Evolutionary conservation across 2,797 vertebrate genomes (phyloP).

Genomic region (Siniperca scherzeri): DNA sequence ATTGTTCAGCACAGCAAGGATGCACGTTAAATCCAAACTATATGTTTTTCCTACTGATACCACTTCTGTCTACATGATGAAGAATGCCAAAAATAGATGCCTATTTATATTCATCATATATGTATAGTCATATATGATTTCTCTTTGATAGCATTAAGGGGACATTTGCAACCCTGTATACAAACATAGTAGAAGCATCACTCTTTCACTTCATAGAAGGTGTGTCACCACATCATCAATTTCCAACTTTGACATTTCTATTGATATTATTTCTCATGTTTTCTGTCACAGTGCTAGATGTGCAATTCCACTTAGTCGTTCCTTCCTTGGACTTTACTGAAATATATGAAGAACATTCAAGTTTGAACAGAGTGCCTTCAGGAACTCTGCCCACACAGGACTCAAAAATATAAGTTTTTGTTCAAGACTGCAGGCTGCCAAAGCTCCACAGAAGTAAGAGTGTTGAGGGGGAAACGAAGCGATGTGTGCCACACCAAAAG

Average conservation of each 20-base stretch:
- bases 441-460: constrained; percentile 49
- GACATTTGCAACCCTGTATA: constrained; percentile 82
- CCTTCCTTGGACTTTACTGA: constrained; percentile 68
- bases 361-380: constrained; percentile 63
- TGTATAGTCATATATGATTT: constrained; percentile 73
- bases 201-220: constrained; percentile 70
- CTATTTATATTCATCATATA: constrained; percentile 57
- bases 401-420: constrained; percentile 61
- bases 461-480: constrained; percentile 15
- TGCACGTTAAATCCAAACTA: constrained; percentile 66
- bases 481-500: constrained; percentile 48
- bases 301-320: constrained; percentile 55
- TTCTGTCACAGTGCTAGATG: constrained; percentile 75
- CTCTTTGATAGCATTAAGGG: constrained; percentile 75
- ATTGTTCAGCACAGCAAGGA: constrained; percentile 84
- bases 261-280: constrained; percentile 23
- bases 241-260: constrained; percentile 45
- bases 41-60: constrained; percentile 52
- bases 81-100: constrained; percentile 83
- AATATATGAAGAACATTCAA: constrained; percentile 74
- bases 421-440: constrained; percentile 57
- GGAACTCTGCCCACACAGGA: constrained; percentile 58
- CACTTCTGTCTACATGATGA: constrained; percentile 74
- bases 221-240: constrained; percentile 59
- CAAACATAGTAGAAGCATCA: constrained; percentile 74